Conservation (phyloP, 1,140 invertebrate species). For the Drosophila pandora region DNA sequence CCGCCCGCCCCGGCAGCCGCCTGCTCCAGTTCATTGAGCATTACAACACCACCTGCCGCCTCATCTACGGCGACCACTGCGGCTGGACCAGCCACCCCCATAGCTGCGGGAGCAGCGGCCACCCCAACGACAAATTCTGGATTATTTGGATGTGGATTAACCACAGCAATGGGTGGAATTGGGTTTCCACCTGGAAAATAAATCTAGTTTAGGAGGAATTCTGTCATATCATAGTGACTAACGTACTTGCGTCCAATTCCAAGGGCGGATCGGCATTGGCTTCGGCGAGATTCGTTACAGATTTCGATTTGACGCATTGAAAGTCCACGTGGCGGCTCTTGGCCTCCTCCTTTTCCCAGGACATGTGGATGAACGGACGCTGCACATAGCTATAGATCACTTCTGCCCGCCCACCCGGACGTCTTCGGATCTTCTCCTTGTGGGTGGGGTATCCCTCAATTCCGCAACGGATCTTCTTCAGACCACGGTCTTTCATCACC, state of each 20-base stretch:
- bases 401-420: constrained; percentile 95
- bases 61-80: constrained; percentile 74
- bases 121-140: constrained; percentile 38
- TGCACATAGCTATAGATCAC: constrained; percentile 99
- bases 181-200: constrained; percentile 85
- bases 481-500: constrained; percentile 98
- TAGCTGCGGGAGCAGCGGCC: constrained; percentile 30
- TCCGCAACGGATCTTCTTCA: constrained; percentile 99
- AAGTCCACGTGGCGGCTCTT: constrained; percentile 99
- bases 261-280: constrained; percentile 94
- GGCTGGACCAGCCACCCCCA: constrained; percentile 38
- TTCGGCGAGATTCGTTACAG: constrained; percentile 96
- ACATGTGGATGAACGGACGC: constrained; percentile 99
- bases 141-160: constrained; percentile 64
- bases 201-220: background rate
- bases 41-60: constrained; percentile 69
- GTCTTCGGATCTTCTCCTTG: constrained; percentile 97
- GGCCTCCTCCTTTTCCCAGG: constrained; percentile 99
- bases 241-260: constrained; percentile 86
- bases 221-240: background rate
- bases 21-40: constrained; percentile 70
- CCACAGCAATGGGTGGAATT: constrained; percentile 78
- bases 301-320: constrained; percentile 97
- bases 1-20: constrained; percentile 58
- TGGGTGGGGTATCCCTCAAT: constrained; percentile 99